These are phyloP conservation scores for Tinea trinotella DNA, from an alignment of 2,888 invertebrate species.

Conservation along the genomic window DNA sequence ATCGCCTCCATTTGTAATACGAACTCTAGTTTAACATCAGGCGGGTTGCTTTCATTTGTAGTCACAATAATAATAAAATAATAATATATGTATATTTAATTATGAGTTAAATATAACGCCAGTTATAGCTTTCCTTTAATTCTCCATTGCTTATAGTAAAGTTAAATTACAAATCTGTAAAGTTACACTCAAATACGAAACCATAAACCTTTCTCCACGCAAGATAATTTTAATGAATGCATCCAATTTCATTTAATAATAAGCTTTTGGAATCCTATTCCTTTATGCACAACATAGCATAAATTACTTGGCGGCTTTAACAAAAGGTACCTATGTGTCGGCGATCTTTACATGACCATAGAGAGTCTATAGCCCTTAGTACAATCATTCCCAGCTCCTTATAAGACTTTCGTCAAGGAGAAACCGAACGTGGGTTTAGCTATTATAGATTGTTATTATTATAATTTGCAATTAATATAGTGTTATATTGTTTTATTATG, in stretches of 20 bases:
- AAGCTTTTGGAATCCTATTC: conserved; percentile 3
- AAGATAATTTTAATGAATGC: conserved; percentile 11
- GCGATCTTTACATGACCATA: conserved; percentile 17
- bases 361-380: conserved; percentile 12
- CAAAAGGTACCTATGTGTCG: conserved; percentile 13
- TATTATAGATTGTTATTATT: conserved; percentile 12
- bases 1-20: no score
- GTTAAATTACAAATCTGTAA: no score
- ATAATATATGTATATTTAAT: no score
- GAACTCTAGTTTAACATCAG: no score
- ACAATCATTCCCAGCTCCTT: conserved; percentile 14
- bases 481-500: background rate
- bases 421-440: background rate
- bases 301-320: conserved; percentile 16
- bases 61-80: no score
- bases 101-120: no score
- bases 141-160: no score
- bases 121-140: no score
- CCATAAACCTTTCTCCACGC: background rate
- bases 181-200: no score
- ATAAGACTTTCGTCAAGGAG: conserved; percentile 8
- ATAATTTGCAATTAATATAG: conserved; percentile 6
- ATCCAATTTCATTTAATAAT: conserved; percentile 11
- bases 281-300: conserved; percentile 11
- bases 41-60: no score